Conservation (phyloP, 2,797 vertebrate genomes). For the Scleropages formosus region DNA sequence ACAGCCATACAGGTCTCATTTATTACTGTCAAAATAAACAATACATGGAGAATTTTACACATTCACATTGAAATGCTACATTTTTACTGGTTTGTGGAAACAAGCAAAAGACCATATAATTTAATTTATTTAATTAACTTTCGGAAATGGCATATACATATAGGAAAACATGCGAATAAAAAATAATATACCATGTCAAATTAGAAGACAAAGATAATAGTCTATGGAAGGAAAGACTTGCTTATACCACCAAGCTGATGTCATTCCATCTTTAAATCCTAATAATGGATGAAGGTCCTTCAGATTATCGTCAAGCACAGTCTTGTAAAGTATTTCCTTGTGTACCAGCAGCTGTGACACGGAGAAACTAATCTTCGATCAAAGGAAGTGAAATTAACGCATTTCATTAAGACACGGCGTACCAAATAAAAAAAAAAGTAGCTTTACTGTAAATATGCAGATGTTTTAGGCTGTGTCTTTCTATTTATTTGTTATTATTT, state of each 20-base stretch:
- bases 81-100: too few relatives aligned
- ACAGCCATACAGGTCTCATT: too few relatives aligned
- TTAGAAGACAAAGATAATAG: too few relatives aligned
- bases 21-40: too few relatives aligned
- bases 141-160: too few relatives aligned
- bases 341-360: not conserved
- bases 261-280: slow-evolving; percentile 16
- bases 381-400: slow-evolving; percentile 17
- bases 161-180: too few relatives aligned
- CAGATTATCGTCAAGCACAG: slow-evolving; percentile 14
- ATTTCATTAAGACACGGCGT: slow-evolving; percentile 9
- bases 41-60: too few relatives aligned
- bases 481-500: too few relatives aligned
- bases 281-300: slow-evolving; percentile 9
- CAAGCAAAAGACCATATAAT: too few relatives aligned
- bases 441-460: not conserved
- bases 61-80: too few relatives aligned
- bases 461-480: not conserved
- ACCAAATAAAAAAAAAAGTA: not conserved
- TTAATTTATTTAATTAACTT: too few relatives aligned
- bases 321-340: slow-evolving; percentile 4
- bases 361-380: slow-evolving; percentile 17
- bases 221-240: not conserved
- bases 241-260: not conserved
- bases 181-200: too few relatives aligned